Evolutionary conservation across 2,113 vertebrate genomes (phyloP), one percentile per base, ranked within the genome.

Genomic region (Spea bombifrons): DNA sequence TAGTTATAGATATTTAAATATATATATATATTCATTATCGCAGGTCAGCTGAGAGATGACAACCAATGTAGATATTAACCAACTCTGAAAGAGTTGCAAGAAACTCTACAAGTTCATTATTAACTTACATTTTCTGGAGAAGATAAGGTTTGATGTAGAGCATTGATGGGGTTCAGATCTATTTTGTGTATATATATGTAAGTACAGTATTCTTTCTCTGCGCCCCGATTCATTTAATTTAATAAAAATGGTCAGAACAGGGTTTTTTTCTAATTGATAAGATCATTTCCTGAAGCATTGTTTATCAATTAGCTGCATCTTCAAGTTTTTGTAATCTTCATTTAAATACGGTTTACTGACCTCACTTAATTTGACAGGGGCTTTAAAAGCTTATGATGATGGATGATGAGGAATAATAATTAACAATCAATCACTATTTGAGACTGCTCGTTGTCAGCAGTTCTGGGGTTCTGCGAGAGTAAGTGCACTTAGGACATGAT

Each of bases 381-480:
- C 17, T 84, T 76, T 82, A 79, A 45, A 82, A 78, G 69, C 52
- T 68, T 81, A 80, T 80, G 61, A 76, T 46, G 0, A 46, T 78
- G 66, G 47, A 81, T 82, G 57, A 53, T 65, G 3, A 8, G 44
- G 57, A 55, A 71, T 75, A 69, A 77, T 76, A 76, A 79, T 82
- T 71, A 80, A 75, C 67, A 74, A 17, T 80, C 76, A 75, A 83
- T 84, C 59, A 69, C 43, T 71, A 63, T 83, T 71, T 84, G 68
- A 49, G 66, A n/a, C 57, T 17, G 73, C 57, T 47, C 63, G 12
- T 83, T 84, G 73, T 70, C 0, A 0, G 46, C 77, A 53, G 61
- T 73, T 81, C 49, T 63, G 76, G 69, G 73, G 63, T 61, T 81
- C 78, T 57, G 71, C 67, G 79, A 55, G 47, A 76, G 12, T n/a